Evolutionary conservation across 2,113 vertebrate genomes (phyloP).

Genomic region (Dromas ardeola): DNA sequence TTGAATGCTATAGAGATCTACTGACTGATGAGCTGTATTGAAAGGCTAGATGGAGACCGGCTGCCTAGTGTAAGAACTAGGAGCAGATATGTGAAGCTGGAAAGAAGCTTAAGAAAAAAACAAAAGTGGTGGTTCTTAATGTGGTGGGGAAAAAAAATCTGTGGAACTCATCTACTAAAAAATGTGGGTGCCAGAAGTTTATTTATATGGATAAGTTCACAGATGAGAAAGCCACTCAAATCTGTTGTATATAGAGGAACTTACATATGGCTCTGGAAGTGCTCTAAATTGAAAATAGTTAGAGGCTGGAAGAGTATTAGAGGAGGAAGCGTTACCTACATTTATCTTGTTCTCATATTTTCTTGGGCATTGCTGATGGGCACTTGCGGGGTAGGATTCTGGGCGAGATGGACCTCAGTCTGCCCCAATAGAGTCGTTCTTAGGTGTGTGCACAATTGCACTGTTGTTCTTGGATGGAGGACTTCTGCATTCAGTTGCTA

Average conservation of each 20-base stretch:
- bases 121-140: background rate
- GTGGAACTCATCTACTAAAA: background rate
- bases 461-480: background rate
- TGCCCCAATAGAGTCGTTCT: background rate
- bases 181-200: background rate
- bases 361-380: background rate
- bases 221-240: background rate
- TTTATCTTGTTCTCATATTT: background rate
- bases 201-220: background rate
- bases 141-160: background rate
- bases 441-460: rapidly evolving
- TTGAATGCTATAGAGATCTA: rapidly evolving
- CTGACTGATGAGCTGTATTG: background rate
- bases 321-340: rapidly evolving
- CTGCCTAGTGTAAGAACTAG: background rate
- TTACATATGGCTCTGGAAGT: background rate
- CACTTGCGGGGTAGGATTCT: background rate
- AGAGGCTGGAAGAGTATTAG: background rate
- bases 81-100: background rate
- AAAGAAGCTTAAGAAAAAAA: background rate
- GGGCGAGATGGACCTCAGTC: background rate
- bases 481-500: background rate
- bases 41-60: background rate
- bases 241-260: background rate
- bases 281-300: background rate